Conservation (phyloP, 2,888 invertebrate genomes). For the Rhagonycha fulva region DNA sequence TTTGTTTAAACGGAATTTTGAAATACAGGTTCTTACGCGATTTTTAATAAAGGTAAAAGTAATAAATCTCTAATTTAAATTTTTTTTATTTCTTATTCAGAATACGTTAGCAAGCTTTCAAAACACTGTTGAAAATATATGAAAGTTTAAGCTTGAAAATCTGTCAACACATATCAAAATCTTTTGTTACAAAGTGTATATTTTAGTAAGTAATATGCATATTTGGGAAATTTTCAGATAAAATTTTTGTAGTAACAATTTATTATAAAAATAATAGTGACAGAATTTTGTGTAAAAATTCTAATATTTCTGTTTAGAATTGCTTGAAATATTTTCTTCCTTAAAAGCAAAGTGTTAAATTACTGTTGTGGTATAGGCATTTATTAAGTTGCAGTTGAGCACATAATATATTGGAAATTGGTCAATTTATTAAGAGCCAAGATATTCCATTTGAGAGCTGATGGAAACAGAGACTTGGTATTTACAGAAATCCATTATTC, state of each 20-base stretch:
- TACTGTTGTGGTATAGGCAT: not conserved
- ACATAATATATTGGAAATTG: not conserved
- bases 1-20: not conserved
- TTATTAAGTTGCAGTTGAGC: conserved; percentile 4
- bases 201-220: not conserved
- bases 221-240: not conserved
- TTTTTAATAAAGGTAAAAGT: not conserved
- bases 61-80: not conserved
- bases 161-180: not conserved
- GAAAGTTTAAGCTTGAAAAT: not conserved
- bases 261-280: not conserved
- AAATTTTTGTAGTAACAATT: not conserved
- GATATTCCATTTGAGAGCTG: not conserved
- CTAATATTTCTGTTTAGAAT: not conserved
- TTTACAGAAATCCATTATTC: conserved; percentile 18
- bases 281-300: too few species aligned
- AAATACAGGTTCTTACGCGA: not conserved
- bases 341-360: not conserved
- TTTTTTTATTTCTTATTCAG: not conserved
- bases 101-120: not conserved
- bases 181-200: not conserved
- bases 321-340: not conserved
- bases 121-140: not conserved
- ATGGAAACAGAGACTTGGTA: not conserved
- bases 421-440: conserved; percentile 6